Evolutionary conservation across 2,797 vertebrate genomes (phyloP), one percentile per base, ranked within the genome.

Genomic region (Limnodromus scolopaceus): DNA sequence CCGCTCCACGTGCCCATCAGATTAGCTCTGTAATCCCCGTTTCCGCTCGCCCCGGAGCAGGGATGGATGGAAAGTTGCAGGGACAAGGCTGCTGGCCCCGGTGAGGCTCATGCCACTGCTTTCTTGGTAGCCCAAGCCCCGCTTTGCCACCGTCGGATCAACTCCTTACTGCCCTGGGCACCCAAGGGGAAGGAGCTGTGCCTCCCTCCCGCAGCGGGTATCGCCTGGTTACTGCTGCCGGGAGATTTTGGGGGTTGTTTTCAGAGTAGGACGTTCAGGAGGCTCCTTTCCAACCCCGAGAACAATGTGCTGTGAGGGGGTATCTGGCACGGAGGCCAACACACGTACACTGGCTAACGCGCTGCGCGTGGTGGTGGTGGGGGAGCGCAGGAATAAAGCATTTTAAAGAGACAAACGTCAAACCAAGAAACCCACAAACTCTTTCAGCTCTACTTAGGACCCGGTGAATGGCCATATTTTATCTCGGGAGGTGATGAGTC

Each of bases 181-280:
- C 61, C 23, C 49, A 4, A 3, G 63, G 63, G 77, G 45, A 66
- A 57, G 61, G 32, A 41, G 54, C 65, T 36, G 45, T 3, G 72
- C 28, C 63, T 54, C 75, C 11, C 34, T 80, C 43, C 57, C 32
- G 63, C 68, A 58, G 66, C 51, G 27, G 79, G 19, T 1, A 0
- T 24, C 17, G 30, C 55, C 64, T 64, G 69, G 27, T 4, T 58
- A 11, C 69, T 84, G 86, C 84, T 12, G 36, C 16, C 0, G 22
- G 61, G 72, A 77, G 16, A 20, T 46, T 6, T 30, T 10, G 0
- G 14, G 79, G 72, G 38, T 16, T 48, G 61, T 9, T 71, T 11
- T 64, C 0, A 0, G 51, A 24, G 63, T 1, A 34, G 78, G 63
- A 41, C 1, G 0, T 39, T 19, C 15, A 48, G n/a, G 92, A 83